Percentiles rank a stretch among this genome's conserved stretches.
Evolutionary conservation across 2,797 vertebrate genomes (phyloP).

Genomic region (Pangasius krempfi): DNA sequence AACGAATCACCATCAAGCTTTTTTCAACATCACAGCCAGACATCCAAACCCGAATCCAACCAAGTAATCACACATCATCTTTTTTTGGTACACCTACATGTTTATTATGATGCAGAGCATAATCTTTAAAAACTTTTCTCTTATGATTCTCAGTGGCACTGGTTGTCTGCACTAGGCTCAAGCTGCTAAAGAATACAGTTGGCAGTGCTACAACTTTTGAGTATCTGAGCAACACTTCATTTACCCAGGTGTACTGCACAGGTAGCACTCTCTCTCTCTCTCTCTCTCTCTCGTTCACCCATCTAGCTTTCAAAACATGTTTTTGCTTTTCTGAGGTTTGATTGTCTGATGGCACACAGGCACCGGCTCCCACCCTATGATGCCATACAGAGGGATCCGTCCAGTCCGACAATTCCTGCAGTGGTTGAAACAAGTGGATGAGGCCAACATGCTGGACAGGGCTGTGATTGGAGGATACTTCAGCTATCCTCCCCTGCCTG

Average conservation of each 20-base stretch:
- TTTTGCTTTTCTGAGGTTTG: slow-evolving; percentile 12
- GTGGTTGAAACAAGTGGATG: slow-evolving; percentile 71
- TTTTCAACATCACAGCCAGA: slow-evolving; percentile 79
- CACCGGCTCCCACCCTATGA: slow-evolving; percentile 67
- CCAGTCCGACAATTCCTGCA: slow-evolving; percentile 67
- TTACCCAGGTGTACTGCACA: slow-evolving; percentile 70
- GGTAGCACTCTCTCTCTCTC: slow-evolving; percentile 23
- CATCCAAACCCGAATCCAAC: slow-evolving; percentile 67
- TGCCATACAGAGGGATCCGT: slow-evolving; percentile 71
- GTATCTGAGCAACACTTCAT: slow-evolving; percentile 70
- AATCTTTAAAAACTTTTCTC: not conserved
- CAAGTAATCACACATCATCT: slow-evolving; percentile 55
- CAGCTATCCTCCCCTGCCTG: slow-evolving; percentile 68
- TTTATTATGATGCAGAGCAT: not conserved
- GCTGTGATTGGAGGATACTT: slow-evolving; percentile 77
- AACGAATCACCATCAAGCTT: slow-evolving; percentile 75
- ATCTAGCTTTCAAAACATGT: not conserved
- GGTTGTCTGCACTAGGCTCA: slow-evolving; percentile 70
- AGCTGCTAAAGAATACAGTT: slow-evolving; percentile 58
- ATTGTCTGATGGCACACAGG: slow-evolving; percentile 48
- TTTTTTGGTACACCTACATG: not conserved
- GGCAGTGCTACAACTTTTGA: slow-evolving; percentile 38
- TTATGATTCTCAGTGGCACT: slow-evolving; percentile 64
- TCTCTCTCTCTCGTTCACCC: not conserved
- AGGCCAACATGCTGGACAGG: slow-evolving; percentile 64